Percentiles rank a stretch among this genome's conserved stretches.
These are phyloP conservation scores for Cerceris ruficornis DNA, from an alignment of 2,888 invertebrate genomes.

Conservation along the genomic window DNA sequence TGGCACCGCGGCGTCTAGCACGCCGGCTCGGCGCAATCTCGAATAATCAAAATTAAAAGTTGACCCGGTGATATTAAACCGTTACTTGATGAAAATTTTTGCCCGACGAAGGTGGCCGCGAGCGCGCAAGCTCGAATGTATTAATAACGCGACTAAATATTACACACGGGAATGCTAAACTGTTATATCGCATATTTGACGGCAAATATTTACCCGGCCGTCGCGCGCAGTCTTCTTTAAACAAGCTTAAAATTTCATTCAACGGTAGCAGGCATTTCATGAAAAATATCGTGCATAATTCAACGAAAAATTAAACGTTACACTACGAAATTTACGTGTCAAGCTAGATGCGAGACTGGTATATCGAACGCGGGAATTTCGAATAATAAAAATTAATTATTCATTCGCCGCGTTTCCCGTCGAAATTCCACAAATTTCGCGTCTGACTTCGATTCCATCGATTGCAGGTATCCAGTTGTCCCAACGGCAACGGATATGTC, in stretches of 20 bases:
- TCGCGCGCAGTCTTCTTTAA: constrained; percentile 15
- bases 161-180: background rate
- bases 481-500: too few relatives aligned
- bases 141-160: constrained; percentile 14
- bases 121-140: constrained; percentile 1
- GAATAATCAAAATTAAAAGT: constrained; percentile 2
- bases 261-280: background rate
- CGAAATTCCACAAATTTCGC: too few relatives aligned
- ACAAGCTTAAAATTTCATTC: constrained; percentile 17
- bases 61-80: constrained; percentile 1
- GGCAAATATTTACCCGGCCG: constrained; percentile 20
- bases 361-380: background rate
- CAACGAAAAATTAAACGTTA: background rate
- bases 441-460: too few relatives aligned
- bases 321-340: background rate
- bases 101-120: background rate
- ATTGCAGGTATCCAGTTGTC: too few relatives aligned
- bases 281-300: background rate
- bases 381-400: background rate
- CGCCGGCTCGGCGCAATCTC: background rate
- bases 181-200: constrained; percentile 13
- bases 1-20: background rate
- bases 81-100: constrained; percentile 1
- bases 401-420: too few relatives aligned
- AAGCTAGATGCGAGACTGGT: background rate